Base-by-base conservation (phyloP, 1,140 invertebrate species). In the Scaptodrosophila lebanonensis region DNA sequence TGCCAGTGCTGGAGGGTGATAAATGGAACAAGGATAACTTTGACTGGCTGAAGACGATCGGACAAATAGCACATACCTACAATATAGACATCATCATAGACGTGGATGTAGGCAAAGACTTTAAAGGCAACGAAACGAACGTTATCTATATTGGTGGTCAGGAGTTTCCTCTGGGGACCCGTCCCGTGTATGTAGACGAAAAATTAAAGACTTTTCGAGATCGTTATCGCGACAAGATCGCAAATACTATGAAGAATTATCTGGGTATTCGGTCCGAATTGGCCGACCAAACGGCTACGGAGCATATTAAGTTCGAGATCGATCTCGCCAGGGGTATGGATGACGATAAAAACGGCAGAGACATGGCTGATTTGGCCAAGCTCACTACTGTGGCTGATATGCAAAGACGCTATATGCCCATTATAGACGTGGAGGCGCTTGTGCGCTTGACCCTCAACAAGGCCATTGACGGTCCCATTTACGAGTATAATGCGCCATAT, bases 271-370 rank as follows among this genome's bases (percentile, higher is more conserved):
- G 51, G 0, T 12, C 25, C 6, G 6, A 53, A 3, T 7, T 71
- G 36, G 69, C 69, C 1, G 29, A 38, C 1, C 0, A 38, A 11
- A 62, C 66, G 1, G 76, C 83, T 12, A 25, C 29, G 2, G 72
- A 85, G 25, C 27, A 85, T 1, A 1, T 85, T 1, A 22, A 85
- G 9, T 79, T 85, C 35, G 83, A 85, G 49, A 51, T 79, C 11
- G 35, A 56, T 7, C 48, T 85, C n/a, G 82, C 83, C 1, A 11
- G 39, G 1, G 82, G 76, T 0, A 22, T 83, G 0, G 3, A 57
- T 1, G 52, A 83, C 47, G 64, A 66, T 0, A 48, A 29, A 5
- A 38, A 66, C 1, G 76, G 58, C 2, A 5, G 42, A 7, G 48
- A 54, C 9, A 1, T 82, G 0, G 40, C 29, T 5, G 42, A 69